Percentiles rank a stretch among this genome's conserved stretches.
Conservation (phyloP, 2,797 vertebrate species). For the Odontamblyopus rebecca region DNA sequence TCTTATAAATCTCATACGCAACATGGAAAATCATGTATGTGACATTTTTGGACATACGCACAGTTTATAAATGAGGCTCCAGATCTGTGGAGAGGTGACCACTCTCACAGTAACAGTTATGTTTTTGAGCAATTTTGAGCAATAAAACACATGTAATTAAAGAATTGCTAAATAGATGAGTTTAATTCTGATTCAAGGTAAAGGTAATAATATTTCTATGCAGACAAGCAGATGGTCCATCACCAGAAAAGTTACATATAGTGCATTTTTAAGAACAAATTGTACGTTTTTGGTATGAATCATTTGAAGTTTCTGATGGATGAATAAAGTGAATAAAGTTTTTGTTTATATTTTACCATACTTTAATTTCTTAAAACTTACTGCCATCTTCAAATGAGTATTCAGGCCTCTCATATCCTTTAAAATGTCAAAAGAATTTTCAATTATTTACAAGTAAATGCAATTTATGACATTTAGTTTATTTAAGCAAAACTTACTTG, state of each 20-base stretch:
- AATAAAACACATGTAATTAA: neutral
- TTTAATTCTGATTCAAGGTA: neutral
- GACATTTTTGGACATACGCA: too few species aligned
- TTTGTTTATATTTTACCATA: too few species aligned
- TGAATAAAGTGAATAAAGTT: too few species aligned
- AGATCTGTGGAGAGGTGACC: too few species aligned
- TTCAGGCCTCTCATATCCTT: conserved; percentile 46
- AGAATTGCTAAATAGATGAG: neutral
- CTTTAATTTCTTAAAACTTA: conserved; percentile 12
- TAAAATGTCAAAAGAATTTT: neutral
- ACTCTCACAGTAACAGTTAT: too few species aligned
- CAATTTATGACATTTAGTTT: neutral
- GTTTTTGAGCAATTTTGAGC: too few species aligned
- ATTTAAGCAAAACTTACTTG: conserved; percentile 44
- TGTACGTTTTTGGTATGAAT: too few species aligned
- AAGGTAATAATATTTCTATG: neutral
- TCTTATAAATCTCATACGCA: too few species aligned
- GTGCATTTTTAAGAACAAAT: too few species aligned
- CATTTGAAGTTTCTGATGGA: too few species aligned
- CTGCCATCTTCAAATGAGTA: conserved; percentile 37
- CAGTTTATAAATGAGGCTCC: too few species aligned
- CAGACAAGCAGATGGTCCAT: neutral
- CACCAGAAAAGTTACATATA: neutral
- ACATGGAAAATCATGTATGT: too few species aligned
- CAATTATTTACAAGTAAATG: neutral